Base-by-base conservation (phyloP, 2,888 invertebrate species). In the Terebella lapidaria region DNA sequence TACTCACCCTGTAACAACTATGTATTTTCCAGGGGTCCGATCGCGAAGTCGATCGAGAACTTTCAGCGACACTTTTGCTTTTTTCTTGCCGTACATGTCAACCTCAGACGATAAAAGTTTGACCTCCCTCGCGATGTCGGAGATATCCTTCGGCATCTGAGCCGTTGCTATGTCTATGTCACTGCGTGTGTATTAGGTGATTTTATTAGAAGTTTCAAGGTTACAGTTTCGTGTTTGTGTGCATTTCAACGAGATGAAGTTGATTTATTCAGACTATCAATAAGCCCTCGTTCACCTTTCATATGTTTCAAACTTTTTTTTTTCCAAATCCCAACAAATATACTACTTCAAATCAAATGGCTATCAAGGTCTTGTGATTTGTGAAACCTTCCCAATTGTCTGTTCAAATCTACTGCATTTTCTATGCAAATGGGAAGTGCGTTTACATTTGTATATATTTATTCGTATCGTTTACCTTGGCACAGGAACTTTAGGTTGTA, bases 1-100 rank as follows among this genome's bases (percentile, higher is more conserved):
- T 24, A 80, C 84, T 84, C 81, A 92, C 91, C 94, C 97, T 57
- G 92, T 92, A 2, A 97, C 93, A 0, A 97, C 93, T 61, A 99
- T 87, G 81, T 94, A 97, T 83, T 91, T 92, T 60, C 97, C 97
- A 74, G 88, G 84, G 35, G 84, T 82, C 59, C 87, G 86, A 58
- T 86, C 78, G 54, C 84, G 78, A 54, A 95, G 82, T 25, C 97
- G 84, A 15, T 94, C 84, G 28, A 94, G 81, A 45, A 92, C 88
- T 1, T 86, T 86, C 18, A 97, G 83, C 0, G 90, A 86, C 18
- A 99, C 86, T 84, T 99, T 99, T 15, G 95, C 99, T 80, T 96
- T 99, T 71, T 89, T 93, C 72, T 86, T 88, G 4, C 99, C 99
- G 81, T 93, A 97, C 65, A 89, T 87, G 3, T 91, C 91, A 28